A percentile compares a stretch with the other conserved stretches of the same genome.
Evolutionary conservation across 2,113 vertebrate species (phyloP).

Genomic region (Sapajus apella): DNA sequence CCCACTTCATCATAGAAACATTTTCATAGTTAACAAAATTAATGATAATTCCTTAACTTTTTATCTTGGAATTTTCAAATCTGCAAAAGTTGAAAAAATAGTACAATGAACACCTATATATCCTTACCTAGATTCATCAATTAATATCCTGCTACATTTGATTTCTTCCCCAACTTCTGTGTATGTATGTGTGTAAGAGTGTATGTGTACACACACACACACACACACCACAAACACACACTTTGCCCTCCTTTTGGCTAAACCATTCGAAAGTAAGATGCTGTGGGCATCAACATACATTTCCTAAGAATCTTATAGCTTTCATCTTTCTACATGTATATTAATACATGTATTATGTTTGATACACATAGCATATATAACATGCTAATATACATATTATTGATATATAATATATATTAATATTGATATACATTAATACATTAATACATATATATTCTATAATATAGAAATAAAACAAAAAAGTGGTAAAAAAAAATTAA

Average conservation of each 20-base stretch:
- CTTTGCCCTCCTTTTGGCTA: not conserved
- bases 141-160: not conserved
- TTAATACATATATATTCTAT: not conserved
- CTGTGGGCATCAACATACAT: not conserved
- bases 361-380: no score
- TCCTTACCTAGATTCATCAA: not conserved
- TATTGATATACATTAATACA: no score
- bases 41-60: not conserved
- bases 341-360: no score
- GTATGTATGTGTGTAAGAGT: not conserved
- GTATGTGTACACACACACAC: no score
- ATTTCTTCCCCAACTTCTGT: not conserved
- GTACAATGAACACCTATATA: not conserved
- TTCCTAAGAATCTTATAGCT: conserved; percentile 31
- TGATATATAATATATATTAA: no score
- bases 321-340: not conserved
- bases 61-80: conserved; percentile 12
- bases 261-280: not conserved
- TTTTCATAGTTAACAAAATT: not conserved
- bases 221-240: not conserved
- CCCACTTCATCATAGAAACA: not conserved
- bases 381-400: no score
- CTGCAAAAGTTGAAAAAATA: not conserved
- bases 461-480: not conserved
- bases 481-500: not conserved